Conservation (phyloP, 2,888 invertebrate species). For the Scrobipalpa costella region DNA sequence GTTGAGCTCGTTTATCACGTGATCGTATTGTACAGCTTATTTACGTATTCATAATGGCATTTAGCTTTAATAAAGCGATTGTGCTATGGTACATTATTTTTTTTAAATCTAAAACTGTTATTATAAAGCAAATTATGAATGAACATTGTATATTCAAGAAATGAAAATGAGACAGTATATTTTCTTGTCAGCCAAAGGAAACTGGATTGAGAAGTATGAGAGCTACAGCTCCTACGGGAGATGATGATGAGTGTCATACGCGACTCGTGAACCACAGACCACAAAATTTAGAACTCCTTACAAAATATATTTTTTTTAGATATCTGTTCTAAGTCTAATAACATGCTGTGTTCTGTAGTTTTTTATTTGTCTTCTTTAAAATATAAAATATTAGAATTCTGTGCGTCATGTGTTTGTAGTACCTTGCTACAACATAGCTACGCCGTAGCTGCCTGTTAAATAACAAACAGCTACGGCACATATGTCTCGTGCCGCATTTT, state of each 20-base stretch:
- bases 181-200: conserved; percentile 1
- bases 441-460: too few relatives aligned
- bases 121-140: background rate
- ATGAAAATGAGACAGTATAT: background rate
- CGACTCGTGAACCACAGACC: conserved; percentile 28
- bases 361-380: too few relatives aligned
- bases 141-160: background rate
- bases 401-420: too few relatives aligned
- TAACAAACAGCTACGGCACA: too few relatives aligned
- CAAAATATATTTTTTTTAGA: too few relatives aligned
- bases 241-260: conserved; percentile 36
- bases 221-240: conserved; percentile 20
- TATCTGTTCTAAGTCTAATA: too few relatives aligned
- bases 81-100: too few relatives aligned
- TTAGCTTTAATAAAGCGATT: background rate
- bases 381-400: too few relatives aligned
- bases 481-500: too few relatives aligned
- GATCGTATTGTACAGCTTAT: background rate
- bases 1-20: conserved; percentile 1
- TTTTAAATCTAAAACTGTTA: too few relatives aligned
- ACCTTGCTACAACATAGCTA: too few relatives aligned
- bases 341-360: too few relatives aligned
- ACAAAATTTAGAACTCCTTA: background rate
- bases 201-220: conserved; percentile 29
- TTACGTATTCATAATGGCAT: background rate